Base-by-base conservation (phyloP, 2,888 invertebrate genomes). In the Sarcophaga rosellei region DNA sequence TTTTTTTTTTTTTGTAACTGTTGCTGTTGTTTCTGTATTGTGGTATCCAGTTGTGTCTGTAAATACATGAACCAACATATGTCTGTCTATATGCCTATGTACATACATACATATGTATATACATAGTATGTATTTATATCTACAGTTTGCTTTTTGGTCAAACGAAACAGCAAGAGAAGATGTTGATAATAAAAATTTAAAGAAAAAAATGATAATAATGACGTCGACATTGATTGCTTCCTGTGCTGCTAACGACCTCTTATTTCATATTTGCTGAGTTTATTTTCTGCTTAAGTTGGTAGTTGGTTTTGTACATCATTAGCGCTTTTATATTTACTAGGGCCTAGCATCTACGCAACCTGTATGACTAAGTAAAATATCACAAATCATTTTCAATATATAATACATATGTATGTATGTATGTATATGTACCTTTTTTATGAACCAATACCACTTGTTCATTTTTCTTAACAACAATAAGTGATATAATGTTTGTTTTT, bases 181-280 rank as follows among this genome's bases (percentile, higher is more conserved):
- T 69, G 70, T 70, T 76, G 76, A 81, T 62, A 75, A 81, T 82
- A 65, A 77, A 66, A 77, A 76, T 77, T 68, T 80, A 80, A 83
- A 66, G 47, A 63, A 78, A 75, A 72, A 73, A 80, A 82, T 77
- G 72, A 80, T 84, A 86, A 85, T 81, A 73, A 84, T 84, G 84
- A 86, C 75, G 86, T 79, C 85, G 87, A 85, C 87, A 87, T 88
- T 88, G 88, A 88, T 88, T 88, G 87, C 87, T 88, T 88, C 88
- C 88, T 87, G 88, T 88, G 84, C 87, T 87, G 83, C 70, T 87
- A 84, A 81, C 78, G 72, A 84, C 84, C 72, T 74, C 72, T 75
- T 72, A 63, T 76, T 78, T 66, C 53, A 62, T 35, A 44, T 75
- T 20, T 53, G 35, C 62, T 63, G 45, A n/a, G 25, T 21, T 53